Percentiles rank a stretch among this genome's conserved stretches.
phyloP scores from a whole-genome alignment of 2,888 invertebrate genomes.

The Cerastoderma edule region DNA sequence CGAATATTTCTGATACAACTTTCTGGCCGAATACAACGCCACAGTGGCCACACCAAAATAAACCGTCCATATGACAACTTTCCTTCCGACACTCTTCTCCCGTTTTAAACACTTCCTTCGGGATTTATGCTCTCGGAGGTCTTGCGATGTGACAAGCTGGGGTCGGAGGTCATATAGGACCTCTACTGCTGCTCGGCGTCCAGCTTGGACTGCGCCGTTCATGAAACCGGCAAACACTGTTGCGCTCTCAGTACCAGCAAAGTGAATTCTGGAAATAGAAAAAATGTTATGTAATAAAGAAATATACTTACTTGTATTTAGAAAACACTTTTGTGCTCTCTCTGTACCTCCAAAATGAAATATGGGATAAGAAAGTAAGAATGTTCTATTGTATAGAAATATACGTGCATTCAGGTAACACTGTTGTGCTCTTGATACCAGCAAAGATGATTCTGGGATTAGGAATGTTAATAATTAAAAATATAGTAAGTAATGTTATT shows the following conservation, averaged over 20 bases:
- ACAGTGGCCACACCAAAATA: slow-evolving; percentile 40
- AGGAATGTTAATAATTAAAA: too few relatives aligned
- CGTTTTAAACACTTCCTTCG: not conserved
- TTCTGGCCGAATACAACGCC: slow-evolving; percentile 31
- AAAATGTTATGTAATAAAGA: too few relatives aligned
- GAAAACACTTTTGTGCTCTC: too few relatives aligned
- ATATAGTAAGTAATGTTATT: too few relatives aligned
- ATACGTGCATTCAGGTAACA: too few relatives aligned
- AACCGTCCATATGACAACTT: slow-evolving; percentile 48
- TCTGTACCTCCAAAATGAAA: too few relatives aligned
- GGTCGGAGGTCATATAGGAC: slow-evolving; percentile 77
- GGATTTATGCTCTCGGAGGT: slow-evolving; percentile 55
- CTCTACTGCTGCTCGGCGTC: slow-evolving; percentile 80
- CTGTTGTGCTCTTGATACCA: too few relatives aligned
- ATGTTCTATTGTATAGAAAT: too few relatives aligned
- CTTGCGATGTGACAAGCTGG: slow-evolving; percentile 64
- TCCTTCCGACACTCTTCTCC: slow-evolving; percentile 17
- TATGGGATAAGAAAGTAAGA: too few relatives aligned
- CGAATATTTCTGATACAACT: slow-evolving; percentile 13
- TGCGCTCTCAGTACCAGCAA: slow-evolving; percentile 83
- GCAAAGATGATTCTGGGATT: too few relatives aligned
- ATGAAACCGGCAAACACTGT: slow-evolving; percentile 82
- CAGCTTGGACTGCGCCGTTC: slow-evolving; percentile 82
- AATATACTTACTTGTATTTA: too few relatives aligned
- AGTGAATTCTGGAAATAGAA: slow-evolving; percentile 78